phyloP scores from a whole-genome alignment of 1,140 invertebrate species.

The Protaetia brevitarsis region DNA sequence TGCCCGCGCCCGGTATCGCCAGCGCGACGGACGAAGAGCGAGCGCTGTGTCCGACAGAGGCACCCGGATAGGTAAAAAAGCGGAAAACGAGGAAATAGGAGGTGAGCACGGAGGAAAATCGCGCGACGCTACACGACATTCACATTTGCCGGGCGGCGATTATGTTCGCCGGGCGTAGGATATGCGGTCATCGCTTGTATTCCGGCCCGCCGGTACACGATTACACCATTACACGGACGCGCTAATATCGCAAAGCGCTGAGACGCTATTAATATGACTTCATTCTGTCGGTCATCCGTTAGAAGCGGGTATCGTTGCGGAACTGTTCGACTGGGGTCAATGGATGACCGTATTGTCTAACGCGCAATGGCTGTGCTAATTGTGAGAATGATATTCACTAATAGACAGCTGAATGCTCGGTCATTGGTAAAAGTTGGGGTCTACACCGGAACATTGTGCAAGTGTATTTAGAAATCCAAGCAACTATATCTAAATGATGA shows the following conservation, averaged over 20 bases:
- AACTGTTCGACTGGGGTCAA: no score
- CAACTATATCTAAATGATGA: no score
- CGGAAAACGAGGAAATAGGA: neutral
- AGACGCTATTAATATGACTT: neutral
- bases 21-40: neutral
- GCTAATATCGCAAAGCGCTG: no score
- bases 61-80: neutral
- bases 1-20: neutral
- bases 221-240: slow-evolving; percentile 4
- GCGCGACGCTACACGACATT: neutral
- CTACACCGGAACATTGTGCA: no score
- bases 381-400: no score
- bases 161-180: neutral
- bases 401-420: no score
- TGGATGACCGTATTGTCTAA: no score
- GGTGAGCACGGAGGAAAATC: neutral
- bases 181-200: neutral
- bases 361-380: no score
- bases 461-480: no score
- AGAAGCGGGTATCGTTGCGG: no score
- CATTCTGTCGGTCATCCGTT: no score
- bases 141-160: slow-evolving; percentile 3
- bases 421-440: no score
- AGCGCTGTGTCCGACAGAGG: neutral
- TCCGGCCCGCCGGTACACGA: neutral